These are phyloP conservation scores for Cecidostiba fungosa DNA, from an alignment of 2,888 invertebrate species.

Conservation along the genomic window DNA sequence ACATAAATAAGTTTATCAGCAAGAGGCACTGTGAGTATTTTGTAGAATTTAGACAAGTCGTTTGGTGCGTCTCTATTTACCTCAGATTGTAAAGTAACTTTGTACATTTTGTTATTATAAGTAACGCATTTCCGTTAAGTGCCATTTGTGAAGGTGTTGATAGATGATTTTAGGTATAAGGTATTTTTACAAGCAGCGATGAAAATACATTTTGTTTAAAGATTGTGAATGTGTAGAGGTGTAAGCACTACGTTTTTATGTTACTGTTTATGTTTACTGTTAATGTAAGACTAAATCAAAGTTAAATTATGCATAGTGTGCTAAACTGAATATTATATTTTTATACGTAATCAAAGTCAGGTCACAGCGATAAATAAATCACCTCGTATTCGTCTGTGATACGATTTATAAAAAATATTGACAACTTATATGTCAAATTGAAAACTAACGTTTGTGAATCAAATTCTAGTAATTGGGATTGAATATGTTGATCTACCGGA, in stretches of 20 bases:
- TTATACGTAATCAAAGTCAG: constrained; percentile 36
- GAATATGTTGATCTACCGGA: neutral
- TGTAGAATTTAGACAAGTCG: constrained; percentile 10
- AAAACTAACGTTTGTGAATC: neutral
- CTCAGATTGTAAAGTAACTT: constrained; percentile 27
- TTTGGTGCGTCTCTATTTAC: constrained; percentile 25
- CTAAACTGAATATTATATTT: constrained; percentile 31
- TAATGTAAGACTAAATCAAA: constrained; percentile 33
- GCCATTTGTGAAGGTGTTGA: constrained; percentile 57
- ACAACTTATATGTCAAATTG: neutral
- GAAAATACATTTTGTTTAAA: constrained; percentile 10
- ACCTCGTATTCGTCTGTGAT: constrained; percentile 55
- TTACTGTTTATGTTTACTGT: neutral
- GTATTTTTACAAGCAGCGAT: neutral
- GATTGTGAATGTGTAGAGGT: constrained; percentile 44
- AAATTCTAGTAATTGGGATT: neutral
- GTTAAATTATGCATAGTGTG: constrained; percentile 36
- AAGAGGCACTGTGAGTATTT: constrained; percentile 38
- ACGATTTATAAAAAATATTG: constrained; percentile 8
- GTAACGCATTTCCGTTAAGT: constrained; percentile 50
- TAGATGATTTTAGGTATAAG: neutral
- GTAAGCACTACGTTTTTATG: neutral
- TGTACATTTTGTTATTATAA: constrained; percentile 11
- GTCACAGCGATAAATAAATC: constrained; percentile 44
- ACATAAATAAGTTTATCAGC: constrained; percentile 28